These are phyloP conservation scores for Empis livida DNA, from an alignment of 2,888 invertebrate species.

Conservation along the genomic window DNA sequence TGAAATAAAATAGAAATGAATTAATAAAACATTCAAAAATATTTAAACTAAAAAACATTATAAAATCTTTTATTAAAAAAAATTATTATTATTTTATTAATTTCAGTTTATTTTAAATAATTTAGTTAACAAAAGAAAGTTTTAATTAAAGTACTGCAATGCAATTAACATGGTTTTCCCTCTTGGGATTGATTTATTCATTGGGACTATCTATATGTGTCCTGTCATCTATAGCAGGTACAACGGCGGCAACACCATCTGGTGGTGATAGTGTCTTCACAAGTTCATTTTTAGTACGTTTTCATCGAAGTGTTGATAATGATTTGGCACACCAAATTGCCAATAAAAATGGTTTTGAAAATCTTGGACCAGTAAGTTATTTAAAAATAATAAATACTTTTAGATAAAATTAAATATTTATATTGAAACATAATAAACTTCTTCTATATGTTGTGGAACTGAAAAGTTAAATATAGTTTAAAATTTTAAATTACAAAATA, in stretches of 20 bases:
- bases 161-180: slow-evolving; percentile 10
- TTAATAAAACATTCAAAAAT: no score
- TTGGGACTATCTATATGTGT: slow-evolving; percentile 17
- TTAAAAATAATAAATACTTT: no score
- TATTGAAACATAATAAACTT: no score
- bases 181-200: slow-evolving; percentile 6
- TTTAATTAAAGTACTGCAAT: slow-evolving; percentile 7
- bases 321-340: slow-evolving; percentile 73
- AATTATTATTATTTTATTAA: no score
- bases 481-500: no score
- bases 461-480: no score
- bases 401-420: no score
- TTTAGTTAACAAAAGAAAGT: background rate
- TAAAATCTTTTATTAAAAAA: no score
- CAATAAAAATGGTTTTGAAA: slow-evolving; percentile 81
- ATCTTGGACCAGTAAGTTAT: slow-evolving; percentile 89
- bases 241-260: slow-evolving; percentile 9
- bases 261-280: slow-evolving; percentile 63
- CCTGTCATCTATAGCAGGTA: slow-evolving; percentile 11
- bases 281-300: slow-evolving; percentile 87
- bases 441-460: no score
- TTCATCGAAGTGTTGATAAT: slow-evolving; percentile 64
- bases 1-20: no score
- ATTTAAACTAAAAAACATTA: no score
- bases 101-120: no score